These are phyloP conservation scores for Megalops cyprinoides DNA, from an alignment of 2,797 vertebrate genomes.

Conservation along the genomic window DNA sequence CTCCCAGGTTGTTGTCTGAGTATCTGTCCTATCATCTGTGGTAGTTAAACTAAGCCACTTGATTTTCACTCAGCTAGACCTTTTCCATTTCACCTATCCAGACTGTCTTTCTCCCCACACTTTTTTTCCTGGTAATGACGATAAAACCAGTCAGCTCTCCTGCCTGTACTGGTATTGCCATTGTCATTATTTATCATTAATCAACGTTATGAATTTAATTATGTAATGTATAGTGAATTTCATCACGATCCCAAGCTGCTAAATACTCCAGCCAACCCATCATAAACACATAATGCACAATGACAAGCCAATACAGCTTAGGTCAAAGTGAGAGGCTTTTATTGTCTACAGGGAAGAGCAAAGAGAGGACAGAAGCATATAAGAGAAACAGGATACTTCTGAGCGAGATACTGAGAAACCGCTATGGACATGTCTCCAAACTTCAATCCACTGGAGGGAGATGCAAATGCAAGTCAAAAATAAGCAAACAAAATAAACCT, in stretches of 20 bases:
- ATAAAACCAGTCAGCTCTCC: too few species aligned
- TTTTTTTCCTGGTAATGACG: background rate
- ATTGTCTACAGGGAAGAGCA: background rate
- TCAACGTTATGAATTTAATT: too few species aligned
- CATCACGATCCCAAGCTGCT: background rate
- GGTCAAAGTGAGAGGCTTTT: background rate
- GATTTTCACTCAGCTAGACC: background rate
- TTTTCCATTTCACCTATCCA: background rate
- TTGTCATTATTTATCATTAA: too few species aligned
- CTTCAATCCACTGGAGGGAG: background rate
- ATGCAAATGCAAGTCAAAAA: background rate
- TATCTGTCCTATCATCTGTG: background rate
- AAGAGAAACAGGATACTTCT: background rate
- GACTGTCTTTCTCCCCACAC: background rate
- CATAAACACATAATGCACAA: background rate
- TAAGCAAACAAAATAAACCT: background rate
- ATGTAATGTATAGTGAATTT: background rate
- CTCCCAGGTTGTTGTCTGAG: background rate
- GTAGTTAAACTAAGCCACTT: background rate
- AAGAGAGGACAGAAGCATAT: background rate
- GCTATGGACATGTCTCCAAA: background rate
- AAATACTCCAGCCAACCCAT: too few species aligned
- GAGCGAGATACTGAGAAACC: conserved; percentile 22
- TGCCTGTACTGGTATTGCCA: too few species aligned
- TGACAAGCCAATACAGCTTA: background rate